Percentiles rank a stretch among this genome's conserved stretches.
phyloP scores from a whole-genome alignment of 2,888 invertebrate species.

The Meandrusa payeni region DNA sequence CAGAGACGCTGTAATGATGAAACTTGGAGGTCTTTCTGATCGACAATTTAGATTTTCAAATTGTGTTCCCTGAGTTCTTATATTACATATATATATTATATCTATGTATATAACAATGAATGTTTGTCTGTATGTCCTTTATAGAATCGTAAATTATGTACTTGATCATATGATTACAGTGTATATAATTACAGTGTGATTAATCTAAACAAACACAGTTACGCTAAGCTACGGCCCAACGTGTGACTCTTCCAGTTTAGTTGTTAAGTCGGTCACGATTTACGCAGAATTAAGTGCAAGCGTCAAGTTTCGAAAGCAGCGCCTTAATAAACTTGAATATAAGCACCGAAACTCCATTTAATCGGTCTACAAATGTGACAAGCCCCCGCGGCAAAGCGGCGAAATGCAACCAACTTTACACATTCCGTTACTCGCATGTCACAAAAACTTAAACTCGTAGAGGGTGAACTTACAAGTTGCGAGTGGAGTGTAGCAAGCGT shows the following conservation, averaged over 20 bases:
- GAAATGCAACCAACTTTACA: conserved; percentile 34
- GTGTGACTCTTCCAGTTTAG: background rate
- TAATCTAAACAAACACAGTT: no score
- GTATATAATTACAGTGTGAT: no score
- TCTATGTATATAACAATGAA: no score
- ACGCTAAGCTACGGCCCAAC: no score
- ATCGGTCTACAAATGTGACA: conserved; percentile 38
- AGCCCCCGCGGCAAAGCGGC: conserved; percentile 27
- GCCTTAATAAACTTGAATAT: conserved; percentile 18
- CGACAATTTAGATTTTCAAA: background rate
- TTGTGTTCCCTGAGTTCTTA: no score
- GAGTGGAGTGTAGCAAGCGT: no score
- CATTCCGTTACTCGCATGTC: conserved; percentile 48
- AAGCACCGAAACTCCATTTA: conserved; percentile 36
- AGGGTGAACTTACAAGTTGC: background rate
- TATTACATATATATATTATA: no score
- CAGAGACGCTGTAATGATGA: background rate
- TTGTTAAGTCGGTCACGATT: conserved; percentile 12
- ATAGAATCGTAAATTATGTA: no score
- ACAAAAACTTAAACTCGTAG: conserved; percentile 56
- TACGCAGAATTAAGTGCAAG: conserved; percentile 14
- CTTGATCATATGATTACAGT: no score
- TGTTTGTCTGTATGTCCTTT: no score
- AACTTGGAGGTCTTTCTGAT: background rate
- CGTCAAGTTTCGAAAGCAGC: conserved; percentile 9